Base-by-base conservation (phyloP, 1,140 invertebrate genomes). In the Asbolus verrucosus region DNA sequence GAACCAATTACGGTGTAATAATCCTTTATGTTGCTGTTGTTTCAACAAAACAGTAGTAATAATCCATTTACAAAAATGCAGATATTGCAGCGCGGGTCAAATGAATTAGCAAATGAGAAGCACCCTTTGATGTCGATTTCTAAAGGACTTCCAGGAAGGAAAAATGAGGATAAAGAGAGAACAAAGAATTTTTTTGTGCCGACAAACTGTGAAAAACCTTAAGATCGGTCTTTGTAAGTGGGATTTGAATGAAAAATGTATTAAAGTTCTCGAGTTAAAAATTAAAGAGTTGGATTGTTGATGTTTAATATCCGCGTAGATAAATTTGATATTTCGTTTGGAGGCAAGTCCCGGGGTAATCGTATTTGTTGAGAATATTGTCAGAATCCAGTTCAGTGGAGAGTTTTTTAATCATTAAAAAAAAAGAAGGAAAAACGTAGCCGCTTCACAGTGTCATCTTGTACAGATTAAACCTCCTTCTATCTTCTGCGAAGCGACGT, bases 21-120 rank as follows among this genome's bases (percentile, higher is more conserved):
- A n/a, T n/a, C n/a, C n/a, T n/a, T n/a, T n/a, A n/a, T n/a, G n/a
- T n/a, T 2, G 6, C 19, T 14, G 27, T 13, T 13, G 46, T 54
- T 54, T n/a, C 46, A 13, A 54, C 33, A 36, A 11, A 36, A 11
- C 5, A n/a, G 5, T 27, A 24, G n/a, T n/a, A n/a, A 11, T 54
- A 2, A 6, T 19, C 8, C 16, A 18, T 16, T n/a, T n/a, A n/a
- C n/a, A 46, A 21, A 46, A 4, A 16, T 16, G 41, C 15, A 4
- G 41, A n/a, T 18, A 27, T 21, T 54, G 46, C 46, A 54, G 5
- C 21, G 5, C 46, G 5, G 46, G 21, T n/a, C 46, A 5, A 54
- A 54, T 54, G 46, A 54, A 54, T 54, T 54, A 54, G 21, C 46
- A 54, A 27, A 54, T 14, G 46, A 4, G 43, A 24, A 21, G 9